Percentiles rank a stretch among this genome's conserved stretches.
These are phyloP conservation scores for Caenorhabditis angaria DNA, from an alignment of 2,888 invertebrate species.

Conservation along the genomic window DNA sequence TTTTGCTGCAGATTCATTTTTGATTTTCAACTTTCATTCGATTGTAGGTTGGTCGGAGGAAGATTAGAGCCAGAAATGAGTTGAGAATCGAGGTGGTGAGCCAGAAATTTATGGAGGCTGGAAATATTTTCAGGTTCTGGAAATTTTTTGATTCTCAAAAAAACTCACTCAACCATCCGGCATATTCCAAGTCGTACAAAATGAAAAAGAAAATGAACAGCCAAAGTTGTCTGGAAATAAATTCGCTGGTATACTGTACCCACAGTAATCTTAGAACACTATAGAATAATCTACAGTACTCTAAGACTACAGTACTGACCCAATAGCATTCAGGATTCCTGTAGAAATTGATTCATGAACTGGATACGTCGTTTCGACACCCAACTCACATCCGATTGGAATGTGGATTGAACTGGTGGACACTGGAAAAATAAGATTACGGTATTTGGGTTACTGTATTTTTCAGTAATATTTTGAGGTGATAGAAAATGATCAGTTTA, in stretches of 20 bases:
- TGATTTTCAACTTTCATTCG: conserved; percentile 29
- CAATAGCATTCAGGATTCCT: conserved; percentile 64
- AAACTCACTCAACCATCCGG: background rate
- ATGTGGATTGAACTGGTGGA: conserved; percentile 26
- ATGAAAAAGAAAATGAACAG: conserved; percentile 28
- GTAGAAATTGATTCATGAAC: conserved; percentile 66
- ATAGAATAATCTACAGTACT: too few species aligned
- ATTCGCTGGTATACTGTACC: background rate
- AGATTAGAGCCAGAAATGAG: conserved; percentile 18
- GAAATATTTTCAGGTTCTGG: conserved; percentile 31
- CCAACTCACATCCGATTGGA: conserved; percentile 56
- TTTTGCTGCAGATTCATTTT: conserved; percentile 5
- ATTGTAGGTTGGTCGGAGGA: conserved; percentile 28
- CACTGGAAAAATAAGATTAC: conserved; percentile 14
- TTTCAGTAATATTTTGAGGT: background rate
- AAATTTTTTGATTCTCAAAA: background rate
- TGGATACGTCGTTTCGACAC: conserved; percentile 69
- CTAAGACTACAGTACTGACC: conserved; percentile 31
- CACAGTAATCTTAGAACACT: too few species aligned
- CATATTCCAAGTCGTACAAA: conserved; percentile 26
- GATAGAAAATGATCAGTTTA: background rate
- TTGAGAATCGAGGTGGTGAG: conserved; percentile 16
- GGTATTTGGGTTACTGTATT: background rate
- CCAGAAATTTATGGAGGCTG: conserved; percentile 37
- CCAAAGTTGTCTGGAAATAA: conserved; percentile 28